Evolutionary conservation across 1,140 invertebrate species (phyloP).

Genomic region (Drosophila punjabiensis): DNA sequence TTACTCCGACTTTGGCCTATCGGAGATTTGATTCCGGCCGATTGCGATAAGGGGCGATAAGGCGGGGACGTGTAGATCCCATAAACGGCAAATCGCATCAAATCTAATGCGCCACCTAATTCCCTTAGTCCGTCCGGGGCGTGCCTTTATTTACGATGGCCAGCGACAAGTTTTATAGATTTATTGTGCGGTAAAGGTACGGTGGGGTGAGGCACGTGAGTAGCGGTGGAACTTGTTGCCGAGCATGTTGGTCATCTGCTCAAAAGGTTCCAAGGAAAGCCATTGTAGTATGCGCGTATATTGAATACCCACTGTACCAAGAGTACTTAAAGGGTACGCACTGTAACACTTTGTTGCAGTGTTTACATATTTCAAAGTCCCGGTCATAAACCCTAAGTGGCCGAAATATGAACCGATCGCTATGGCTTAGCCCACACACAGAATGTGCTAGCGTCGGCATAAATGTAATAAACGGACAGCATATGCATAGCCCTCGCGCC

Average conservation of each 20-base stretch:
- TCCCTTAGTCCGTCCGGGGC: conserved; percentile 29
- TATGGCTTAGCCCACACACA: too few relatives aligned
- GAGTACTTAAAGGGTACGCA: too few relatives aligned
- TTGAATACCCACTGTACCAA: too few relatives aligned
- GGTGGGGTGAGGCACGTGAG: conserved; percentile 50
- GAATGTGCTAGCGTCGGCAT: too few relatives aligned
- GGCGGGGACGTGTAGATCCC: conserved; percentile 14
- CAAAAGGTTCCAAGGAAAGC: neutral
- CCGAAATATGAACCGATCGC: too few relatives aligned
- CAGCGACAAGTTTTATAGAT: conserved; percentile 63
- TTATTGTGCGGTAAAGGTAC: conserved; percentile 30
- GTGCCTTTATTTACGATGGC: conserved; percentile 65
- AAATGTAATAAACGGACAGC: too few relatives aligned
- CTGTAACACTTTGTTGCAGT: too few relatives aligned
- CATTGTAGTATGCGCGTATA: too few relatives aligned
- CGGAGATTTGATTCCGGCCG: conserved; percentile 26
- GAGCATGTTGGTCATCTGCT: conserved; percentile 25
- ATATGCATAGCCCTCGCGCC: too few relatives aligned
- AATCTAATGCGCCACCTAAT: conserved; percentile 60
- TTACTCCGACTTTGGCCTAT: conserved; percentile 20
- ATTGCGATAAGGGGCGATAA: conserved; percentile 65
- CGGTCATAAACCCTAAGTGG: too few relatives aligned
- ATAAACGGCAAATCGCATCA: conserved; percentile 54
- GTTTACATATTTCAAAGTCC: too few relatives aligned
- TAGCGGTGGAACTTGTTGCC: conserved; percentile 18